Evolutionary conservation across 2,888 invertebrate species (phyloP), one percentile per base, ranked within the genome.

Genomic region (Pediacus dermestoides): DNA sequence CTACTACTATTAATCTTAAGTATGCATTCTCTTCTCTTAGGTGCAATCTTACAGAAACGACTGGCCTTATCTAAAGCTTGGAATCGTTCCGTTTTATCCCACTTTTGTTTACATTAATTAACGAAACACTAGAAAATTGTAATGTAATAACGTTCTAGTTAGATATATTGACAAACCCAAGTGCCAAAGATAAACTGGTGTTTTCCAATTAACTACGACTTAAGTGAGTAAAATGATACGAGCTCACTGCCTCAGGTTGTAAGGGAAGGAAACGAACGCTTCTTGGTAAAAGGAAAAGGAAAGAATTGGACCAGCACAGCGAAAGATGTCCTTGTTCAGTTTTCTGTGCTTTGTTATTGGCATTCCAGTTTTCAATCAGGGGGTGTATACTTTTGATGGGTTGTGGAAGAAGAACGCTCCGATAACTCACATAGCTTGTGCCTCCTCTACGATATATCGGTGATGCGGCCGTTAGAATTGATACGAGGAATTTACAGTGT

Each of bases 301-400:
- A 37, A 35, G 38, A 43, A 41, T 34, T 34, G 44, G 43, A 36
- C 41, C 43, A 44, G 41, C 35, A 37, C 37, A 33, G 41, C 33
- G 34, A 37, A 38, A 38, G 42, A 44, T 23, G 23, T 42, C 42
- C 39, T 38, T 38, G 44, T 41, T 34, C 40, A 43, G 37, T 42
- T 35, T 42, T 41, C 44, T 32, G 16, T 35, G 34, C 39, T 52
- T 51, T 55, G 52, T 55, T 55, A 55, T 53, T 55, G 51, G 50
- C 51, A 53, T 53, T 53, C 51, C 48, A 46, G 40, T 50, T 52
- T 52, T 52, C 53, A 49, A 53, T 51, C 53, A 53, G 46, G 35
- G 42, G n/a, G 39, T 32, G 30, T 39, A 39, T 42, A 49, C 45
- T 40, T 37, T 45, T 52, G 48, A 52, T 48, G 37, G 46, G 44